Base-by-base conservation (phyloP, 37 sponge, comb jelly and placozoan genomes). In the Beroe ovata region DNA sequence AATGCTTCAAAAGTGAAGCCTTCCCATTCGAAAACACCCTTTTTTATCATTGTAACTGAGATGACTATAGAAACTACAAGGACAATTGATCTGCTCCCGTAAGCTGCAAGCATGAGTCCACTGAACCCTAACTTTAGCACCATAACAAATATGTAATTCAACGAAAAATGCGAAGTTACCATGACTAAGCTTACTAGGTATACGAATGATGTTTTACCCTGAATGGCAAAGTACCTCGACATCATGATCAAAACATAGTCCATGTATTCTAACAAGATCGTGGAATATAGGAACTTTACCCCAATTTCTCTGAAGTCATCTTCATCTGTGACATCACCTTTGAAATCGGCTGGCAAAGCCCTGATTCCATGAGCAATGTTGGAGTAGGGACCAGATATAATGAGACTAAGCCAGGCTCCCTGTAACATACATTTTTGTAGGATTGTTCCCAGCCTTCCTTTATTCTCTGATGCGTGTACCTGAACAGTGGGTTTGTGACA, bases 271-370 rank as follows among this genome's bases (percentile, higher is more conserved):
- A 66, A 26, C 8, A 66, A 30, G 19, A 30, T 37, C 35, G 69
- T 66, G 18, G 34, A 4, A 11, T 30, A 29, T 18, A 34, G 2
- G 69, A 34, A 66, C 32, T 66, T 1, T 4, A 66, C 35, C 16
- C 32, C 69, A 29, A 66, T 66, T 4, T 66, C 69, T 14, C 69
- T 25, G 35, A 66, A 66, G 34, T 66, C 69, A 1, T 66, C 35
- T 1, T 14, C 36, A 34, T 30, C 35, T 26, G 36, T 29, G 8
- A 16, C n/a, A 16, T 25, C 63, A 20, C 63, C 63, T 3, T 14
- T 25, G 19, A 25, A 25, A 4, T 29, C 3, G 19, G 29, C 18
- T 11, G 69, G 69, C 2, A 66, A 37, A 2, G 30, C 18, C 16
- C 30, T 30, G 14, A 66, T 66, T 4, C 29, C 2, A 30, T 66